phyloP scores from a whole-genome alignment of 2,888 invertebrate genomes.

The Biston stratarius region DNA sequence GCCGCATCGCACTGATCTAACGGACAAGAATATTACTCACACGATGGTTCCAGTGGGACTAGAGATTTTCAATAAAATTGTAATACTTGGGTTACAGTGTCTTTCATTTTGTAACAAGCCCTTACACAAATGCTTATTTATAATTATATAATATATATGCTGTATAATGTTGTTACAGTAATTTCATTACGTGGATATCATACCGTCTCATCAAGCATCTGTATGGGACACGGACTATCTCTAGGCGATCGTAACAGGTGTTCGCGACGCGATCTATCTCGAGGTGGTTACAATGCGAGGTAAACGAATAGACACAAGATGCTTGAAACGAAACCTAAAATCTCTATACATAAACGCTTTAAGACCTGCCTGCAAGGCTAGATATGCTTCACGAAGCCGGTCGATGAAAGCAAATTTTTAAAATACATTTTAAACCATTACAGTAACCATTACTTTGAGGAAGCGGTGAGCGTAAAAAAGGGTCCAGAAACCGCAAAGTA shows the following conservation, averaged over 20 bases:
- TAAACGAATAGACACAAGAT: slow-evolving; percentile 64
- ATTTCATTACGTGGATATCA: slow-evolving; percentile 86
- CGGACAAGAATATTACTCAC: slow-evolving; percentile 69
- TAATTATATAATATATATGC: slow-evolving; percentile 80
- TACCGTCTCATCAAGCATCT: slow-evolving; percentile 82
- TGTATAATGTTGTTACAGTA: slow-evolving; percentile 86
- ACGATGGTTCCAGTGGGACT: slow-evolving; percentile 89
- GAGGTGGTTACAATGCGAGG: slow-evolving; percentile 51
- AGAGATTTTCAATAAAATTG: slow-evolving; percentile 88
- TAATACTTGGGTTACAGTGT: slow-evolving; percentile 89
- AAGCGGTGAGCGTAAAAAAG: slow-evolving; percentile 85
- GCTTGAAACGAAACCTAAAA: slow-evolving; percentile 83
- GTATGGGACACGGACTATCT: slow-evolving; percentile 58
- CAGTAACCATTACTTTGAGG: slow-evolving; percentile 82
- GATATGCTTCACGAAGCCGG: slow-evolving; percentile 74
- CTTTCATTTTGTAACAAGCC: slow-evolving; percentile 87
- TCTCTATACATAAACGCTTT: slow-evolving; percentile 84
- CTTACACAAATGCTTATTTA: slow-evolving; percentile 88
- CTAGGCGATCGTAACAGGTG: slow-evolving; percentile 33
- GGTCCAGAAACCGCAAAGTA: slow-evolving; percentile 83
- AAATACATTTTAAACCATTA: slow-evolving; percentile 78
- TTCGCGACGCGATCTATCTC: slow-evolving; percentile 26
- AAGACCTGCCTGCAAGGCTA: slow-evolving; percentile 79
- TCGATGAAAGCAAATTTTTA: slow-evolving; percentile 77
- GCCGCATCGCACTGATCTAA: slow-evolving; percentile 61